A percentile compares a stretch with the other conserved stretches of the same genome.
phyloP scores from a whole-genome alignment of 2,888 invertebrate species.

The Himalopsyche japonica region DNA sequence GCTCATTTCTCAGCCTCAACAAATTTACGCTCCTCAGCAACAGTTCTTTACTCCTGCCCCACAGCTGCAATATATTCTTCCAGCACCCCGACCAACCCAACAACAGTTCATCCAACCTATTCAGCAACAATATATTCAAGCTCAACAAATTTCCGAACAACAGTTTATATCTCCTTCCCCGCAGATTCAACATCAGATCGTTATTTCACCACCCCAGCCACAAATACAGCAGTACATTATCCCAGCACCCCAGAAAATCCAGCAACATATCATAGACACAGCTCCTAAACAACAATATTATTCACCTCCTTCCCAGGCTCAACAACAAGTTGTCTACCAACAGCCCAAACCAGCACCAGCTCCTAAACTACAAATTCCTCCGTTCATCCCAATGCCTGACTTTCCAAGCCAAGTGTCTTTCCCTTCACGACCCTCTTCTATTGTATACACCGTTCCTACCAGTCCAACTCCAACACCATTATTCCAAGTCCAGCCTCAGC shows the following conservation, averaged over 20 bases:
- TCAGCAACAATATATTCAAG: neutral
- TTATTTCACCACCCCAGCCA: neutral
- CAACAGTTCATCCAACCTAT: neutral
- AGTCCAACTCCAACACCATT: neutral
- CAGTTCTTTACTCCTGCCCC: too few relatives aligned
- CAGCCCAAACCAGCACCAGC: neutral
- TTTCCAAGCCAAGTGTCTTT: neutral
- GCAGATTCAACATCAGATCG: neutral
- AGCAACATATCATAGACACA: neutral
- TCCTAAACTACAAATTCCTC: neutral
- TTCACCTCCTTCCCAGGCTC: slow-evolving; percentile 6
- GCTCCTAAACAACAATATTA: neutral
- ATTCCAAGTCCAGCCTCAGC: neutral
- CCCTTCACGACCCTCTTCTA: neutral
- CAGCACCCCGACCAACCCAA: neutral
- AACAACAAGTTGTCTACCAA: neutral
- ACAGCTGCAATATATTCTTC: too few relatives aligned
- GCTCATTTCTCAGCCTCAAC: too few relatives aligned
- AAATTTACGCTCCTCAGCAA: too few relatives aligned
- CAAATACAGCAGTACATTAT: neutral
- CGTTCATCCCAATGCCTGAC: neutral
- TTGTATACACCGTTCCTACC: neutral
- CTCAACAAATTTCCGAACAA: neutral
- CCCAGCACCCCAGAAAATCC: neutral
- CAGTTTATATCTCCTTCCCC: neutral